Conservation (phyloP, 2,797 vertebrate species). For the Aselliscus stoliczkanus region DNA sequence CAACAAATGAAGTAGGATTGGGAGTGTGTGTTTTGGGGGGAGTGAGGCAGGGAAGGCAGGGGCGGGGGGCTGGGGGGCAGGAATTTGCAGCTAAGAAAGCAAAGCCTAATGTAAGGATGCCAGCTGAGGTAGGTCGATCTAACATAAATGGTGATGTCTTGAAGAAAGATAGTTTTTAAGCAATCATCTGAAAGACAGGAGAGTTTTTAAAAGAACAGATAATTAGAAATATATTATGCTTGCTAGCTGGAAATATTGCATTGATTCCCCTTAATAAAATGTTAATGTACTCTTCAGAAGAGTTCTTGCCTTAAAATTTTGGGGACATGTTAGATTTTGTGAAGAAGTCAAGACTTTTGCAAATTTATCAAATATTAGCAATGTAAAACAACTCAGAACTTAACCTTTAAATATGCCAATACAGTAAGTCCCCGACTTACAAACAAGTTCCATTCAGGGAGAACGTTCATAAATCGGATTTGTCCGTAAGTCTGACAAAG, state of each 20-base stretch:
- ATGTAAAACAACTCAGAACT: background rate
- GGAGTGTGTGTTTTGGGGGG: too few relatives aligned
- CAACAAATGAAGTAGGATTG: background rate
- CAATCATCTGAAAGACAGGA: constrained; percentile 21
- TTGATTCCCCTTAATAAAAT: constrained; percentile 31
- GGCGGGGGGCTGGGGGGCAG: too few relatives aligned
- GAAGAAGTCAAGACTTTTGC: background rate
- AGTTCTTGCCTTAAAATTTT: constrained; percentile 26
- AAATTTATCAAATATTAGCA: constrained; percentile 23
- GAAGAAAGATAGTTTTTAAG: constrained; percentile 9
- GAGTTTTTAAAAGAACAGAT: background rate
- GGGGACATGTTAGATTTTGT: background rate
- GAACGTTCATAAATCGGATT: too few relatives aligned
- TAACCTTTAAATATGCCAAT: background rate
- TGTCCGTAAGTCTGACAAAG: too few relatives aligned
- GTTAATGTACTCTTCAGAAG: background rate
- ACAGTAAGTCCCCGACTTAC: too few relatives aligned
- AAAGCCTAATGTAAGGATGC: background rate
- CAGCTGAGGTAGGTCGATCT: background rate
- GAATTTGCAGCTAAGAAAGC: background rate
- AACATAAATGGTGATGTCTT: background rate
- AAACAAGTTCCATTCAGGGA: too few relatives aligned
- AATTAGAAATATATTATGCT: constrained; percentile 18
- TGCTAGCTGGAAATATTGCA: constrained; percentile 17
- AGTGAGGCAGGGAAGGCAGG: too few relatives aligned